A percentile compares a stretch with the other conserved stretches of the same genome.
Conservation (phyloP, 1,140 invertebrate genomes). For the Helicoverpa armigera region DNA sequence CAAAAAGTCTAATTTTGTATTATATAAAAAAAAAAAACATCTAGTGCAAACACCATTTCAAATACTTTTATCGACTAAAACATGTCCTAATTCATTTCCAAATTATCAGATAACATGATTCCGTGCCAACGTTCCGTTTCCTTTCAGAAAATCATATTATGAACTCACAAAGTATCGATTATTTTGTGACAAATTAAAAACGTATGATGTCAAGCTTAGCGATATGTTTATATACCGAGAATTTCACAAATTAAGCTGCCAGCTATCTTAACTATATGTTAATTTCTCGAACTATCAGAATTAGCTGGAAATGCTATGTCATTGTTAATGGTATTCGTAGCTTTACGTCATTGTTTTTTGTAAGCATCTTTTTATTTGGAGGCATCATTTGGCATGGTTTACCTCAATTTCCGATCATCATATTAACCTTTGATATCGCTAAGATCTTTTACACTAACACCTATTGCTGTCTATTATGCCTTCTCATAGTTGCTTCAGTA, state of each 20-base stretch:
- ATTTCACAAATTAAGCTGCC: slow-evolving; percentile 13
- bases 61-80: slow-evolving; percentile 37
- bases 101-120: slow-evolving; percentile 40
- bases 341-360: background rate
- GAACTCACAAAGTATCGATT: background rate
- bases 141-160: background rate
- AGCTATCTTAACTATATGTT: slow-evolving; percentile 19
- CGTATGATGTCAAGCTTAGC: slow-evolving; percentile 19
- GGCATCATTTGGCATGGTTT: background rate
- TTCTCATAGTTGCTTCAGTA: no score
- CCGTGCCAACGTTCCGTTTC: slow-evolving; percentile 26
- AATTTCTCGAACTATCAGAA: slow-evolving; percentile 9
- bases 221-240: slow-evolving; percentile 8
- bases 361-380: background rate
- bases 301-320: slow-evolving; percentile 23
- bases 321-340: slow-evolving; percentile 6
- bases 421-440: no score
- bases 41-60: slow-evolving; percentile 10
- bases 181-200: slow-evolving; percentile 21
- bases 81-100: slow-evolving; percentile 37
- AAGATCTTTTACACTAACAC: no score
- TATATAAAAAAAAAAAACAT: background rate
- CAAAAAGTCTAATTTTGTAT: no score
- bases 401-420: no score
- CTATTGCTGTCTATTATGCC: no score